Evolutionary conservation across 2,888 invertebrate species (phyloP), one percentile per base, ranked within the genome.

Genomic region (Agriopis marginaria): DNA sequence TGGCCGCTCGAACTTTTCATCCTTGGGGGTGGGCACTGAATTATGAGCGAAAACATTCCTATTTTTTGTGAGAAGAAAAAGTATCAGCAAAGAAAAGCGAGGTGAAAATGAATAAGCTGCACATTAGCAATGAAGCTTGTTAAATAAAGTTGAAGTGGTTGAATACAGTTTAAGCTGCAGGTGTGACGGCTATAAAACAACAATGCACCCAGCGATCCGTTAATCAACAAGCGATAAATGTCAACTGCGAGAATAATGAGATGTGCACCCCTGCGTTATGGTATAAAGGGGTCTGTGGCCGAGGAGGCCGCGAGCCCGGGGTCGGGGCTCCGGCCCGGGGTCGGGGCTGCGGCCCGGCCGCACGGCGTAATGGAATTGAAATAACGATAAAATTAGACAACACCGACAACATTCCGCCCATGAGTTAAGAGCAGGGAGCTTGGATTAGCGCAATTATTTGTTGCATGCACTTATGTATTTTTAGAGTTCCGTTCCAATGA

Each of bases 351-450:
- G 32, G 11, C 44, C 10, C 47, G 77, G 78, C 70, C 80, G 42
- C 64, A 47, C 39, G 62, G 61, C 64, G 56, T 85, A 89, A 88
- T 86, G 84, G 84, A 84, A 86, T 86, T 85, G 83, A 81, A 88
- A 88, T 87, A 87, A 87, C 88, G 86, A 88, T 89, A 88, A 88
- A 89, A 89, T 89, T 89, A 87, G 82, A 84, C 77, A 81, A 80
- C 60, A 84, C 81, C 83, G 77, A 84, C 84, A 88, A 87, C 86
- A 88, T 82, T 80, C 81, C 91, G 89, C 92, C 91, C 87, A 85
- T 83, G 79, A 85, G 82, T 78, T 91, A 86, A 86, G 79, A 86
- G 79, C 72, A 81, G 55, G 45, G 79, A 77, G 60, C 73, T 32
- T 59, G 17, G 72, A 80, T 56, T 4, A 12, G n/a, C 32, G 45